phyloP scores from a whole-genome alignment of 2,888 invertebrate species.

The Euzetes globulus region DNA sequence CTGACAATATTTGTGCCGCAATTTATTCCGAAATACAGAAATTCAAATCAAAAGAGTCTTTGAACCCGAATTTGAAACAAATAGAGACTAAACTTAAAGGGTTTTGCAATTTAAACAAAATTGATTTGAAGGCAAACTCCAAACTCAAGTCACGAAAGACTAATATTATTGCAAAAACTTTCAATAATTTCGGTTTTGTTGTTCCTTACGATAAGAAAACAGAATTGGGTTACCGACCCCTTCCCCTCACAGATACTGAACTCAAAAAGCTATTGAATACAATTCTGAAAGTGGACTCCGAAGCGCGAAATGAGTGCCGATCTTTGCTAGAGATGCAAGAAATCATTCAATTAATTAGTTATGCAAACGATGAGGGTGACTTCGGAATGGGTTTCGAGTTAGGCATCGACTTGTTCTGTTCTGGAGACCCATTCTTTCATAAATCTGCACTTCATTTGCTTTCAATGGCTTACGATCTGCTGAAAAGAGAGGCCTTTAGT shows the following conservation, averaged over 20 bases:
- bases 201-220: conserved; percentile 69
- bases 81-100: conserved; percentile 15
- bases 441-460: conserved; percentile 59
- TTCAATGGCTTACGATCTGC: conserved; percentile 64
- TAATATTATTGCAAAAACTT: conserved; percentile 59
- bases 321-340: conserved; percentile 66
- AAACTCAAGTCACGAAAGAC: conserved; percentile 58
- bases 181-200: conserved; percentile 63
- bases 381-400: conserved; percentile 86
- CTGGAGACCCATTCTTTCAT: conserved; percentile 63
- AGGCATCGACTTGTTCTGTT: conserved; percentile 75
- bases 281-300: conserved; percentile 49
- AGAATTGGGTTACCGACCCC: conserved; percentile 70
- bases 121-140: background rate
- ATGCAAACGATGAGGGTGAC: conserved; percentile 89
- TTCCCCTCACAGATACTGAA: conserved; percentile 56
- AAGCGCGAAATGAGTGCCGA: conserved; percentile 55
- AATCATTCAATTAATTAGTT: conserved; percentile 70
- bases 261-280: conserved; percentile 62
- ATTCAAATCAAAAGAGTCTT: conserved; percentile 16
- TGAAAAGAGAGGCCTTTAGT: conserved; percentile 63
- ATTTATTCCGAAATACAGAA: conserved; percentile 64
- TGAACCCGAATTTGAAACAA: conserved; percentile 19
- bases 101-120: conserved; percentile 24
- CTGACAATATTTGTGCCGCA: conserved; percentile 71